A percentile compares a stretch with the other conserved stretches of the same genome.
phyloP scores from a whole-genome alignment of 2,797 vertebrate species.

The Danio aesculapii region DNA sequence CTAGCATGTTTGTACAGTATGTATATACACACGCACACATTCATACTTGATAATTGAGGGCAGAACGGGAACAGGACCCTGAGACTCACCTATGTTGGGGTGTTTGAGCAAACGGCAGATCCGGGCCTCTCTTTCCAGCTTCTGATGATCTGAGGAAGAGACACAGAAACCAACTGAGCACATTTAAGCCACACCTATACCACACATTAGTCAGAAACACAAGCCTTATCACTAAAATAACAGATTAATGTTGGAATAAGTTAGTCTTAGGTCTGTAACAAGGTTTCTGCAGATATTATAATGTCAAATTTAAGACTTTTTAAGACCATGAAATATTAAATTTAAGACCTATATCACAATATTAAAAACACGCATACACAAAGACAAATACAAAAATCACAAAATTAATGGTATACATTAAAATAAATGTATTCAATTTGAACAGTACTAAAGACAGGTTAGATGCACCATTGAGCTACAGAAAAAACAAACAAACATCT shows the following conservation, averaged over 20 bases:
- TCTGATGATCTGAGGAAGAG: conserved; percentile 92
- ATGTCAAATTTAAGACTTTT: too few species aligned
- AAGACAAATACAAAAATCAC: too few species aligned
- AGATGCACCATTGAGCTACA: too few species aligned
- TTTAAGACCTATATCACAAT: too few species aligned
- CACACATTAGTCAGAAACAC: neutral
- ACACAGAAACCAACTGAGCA: conserved; percentile 24
- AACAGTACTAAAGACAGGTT: too few species aligned
- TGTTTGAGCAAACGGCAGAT: conserved; percentile 98
- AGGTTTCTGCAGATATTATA: too few species aligned
- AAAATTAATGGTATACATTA: too few species aligned
- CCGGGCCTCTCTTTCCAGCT: conserved; percentile 96
- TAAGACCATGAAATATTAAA: too few species aligned
- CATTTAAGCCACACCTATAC: neutral
- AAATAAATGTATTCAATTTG: too few species aligned
- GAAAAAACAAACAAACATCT: too few species aligned
- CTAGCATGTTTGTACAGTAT: conserved; percentile 26
- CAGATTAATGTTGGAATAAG: too few species aligned
- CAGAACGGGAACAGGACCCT: neutral
- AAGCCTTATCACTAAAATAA: neutral
- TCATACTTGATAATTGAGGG: neutral
- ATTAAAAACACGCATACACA: too few species aligned
- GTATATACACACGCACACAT: conserved; percentile 19
- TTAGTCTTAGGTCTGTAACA: neutral
- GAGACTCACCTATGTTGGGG: conserved; percentile 93